Evolutionary conservation across 2,113 vertebrate genomes (phyloP).

Genomic region (Larimichthys polyactis): DNA sequence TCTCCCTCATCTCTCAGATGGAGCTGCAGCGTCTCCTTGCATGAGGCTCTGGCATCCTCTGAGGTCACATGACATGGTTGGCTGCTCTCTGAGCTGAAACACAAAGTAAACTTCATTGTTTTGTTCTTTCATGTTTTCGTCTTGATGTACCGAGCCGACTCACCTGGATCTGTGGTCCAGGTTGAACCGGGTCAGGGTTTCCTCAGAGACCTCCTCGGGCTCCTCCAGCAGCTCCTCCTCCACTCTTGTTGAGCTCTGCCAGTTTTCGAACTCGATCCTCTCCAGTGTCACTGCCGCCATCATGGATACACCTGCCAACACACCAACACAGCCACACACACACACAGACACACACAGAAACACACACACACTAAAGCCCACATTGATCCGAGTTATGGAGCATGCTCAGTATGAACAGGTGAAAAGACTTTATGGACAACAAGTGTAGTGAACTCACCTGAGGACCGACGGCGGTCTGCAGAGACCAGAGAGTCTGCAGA

Average conservation of each 20-base stretch:
- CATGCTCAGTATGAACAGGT: slow-evolving; percentile 10
- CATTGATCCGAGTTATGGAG: slow-evolving; percentile 56
- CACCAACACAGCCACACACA: slow-evolving; percentile 49
- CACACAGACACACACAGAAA: slow-evolving; percentile 71
- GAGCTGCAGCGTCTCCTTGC: slow-evolving; percentile 86
- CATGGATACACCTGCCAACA: slow-evolving; percentile 70
- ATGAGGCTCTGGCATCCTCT: slow-evolving; percentile 84
- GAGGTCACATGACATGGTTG: slow-evolving; percentile 63
- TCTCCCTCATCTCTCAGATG: slow-evolving; percentile 81
- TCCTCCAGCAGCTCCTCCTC: slow-evolving; percentile 76
- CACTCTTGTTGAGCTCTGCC: slow-evolving; percentile 71
- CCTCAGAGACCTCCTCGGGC: slow-evolving; percentile 90
- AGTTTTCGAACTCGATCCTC: slow-evolving; percentile 93
- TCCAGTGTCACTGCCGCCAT: slow-evolving; percentile 86
- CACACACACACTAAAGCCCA: slow-evolving; percentile 75
- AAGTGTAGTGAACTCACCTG: slow-evolving; percentile 63
- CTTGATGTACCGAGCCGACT: not conserved
- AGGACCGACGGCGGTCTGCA: slow-evolving; percentile 14
- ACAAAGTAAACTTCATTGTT: not conserved
- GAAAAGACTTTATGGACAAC: not conserved
- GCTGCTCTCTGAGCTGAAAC: slow-evolving; percentile 86
- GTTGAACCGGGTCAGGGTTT: slow-evolving; percentile 91
- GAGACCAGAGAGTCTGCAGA: slow-evolving; percentile 25
- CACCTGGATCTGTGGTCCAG: slow-evolving; percentile 88
- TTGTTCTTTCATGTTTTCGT: too few relatives aligned